Conservation (phyloP, 2,888 invertebrate species). For the Catocala nupta region DNA sequence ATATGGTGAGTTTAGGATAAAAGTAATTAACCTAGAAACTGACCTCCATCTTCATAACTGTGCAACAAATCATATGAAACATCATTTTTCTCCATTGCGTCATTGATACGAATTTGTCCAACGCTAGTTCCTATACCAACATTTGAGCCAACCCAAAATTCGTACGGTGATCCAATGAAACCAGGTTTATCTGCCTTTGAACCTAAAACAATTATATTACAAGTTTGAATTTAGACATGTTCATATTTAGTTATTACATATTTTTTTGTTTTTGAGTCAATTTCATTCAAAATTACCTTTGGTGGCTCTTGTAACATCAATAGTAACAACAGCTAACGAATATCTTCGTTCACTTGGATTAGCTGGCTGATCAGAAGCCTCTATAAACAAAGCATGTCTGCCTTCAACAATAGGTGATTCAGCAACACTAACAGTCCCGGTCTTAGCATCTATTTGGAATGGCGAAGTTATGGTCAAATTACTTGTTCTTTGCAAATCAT, state of each 20-base stretch:
- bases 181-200: slow-evolving; percentile 89
- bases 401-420: slow-evolving; percentile 90
- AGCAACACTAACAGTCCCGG: slow-evolving; percentile 90
- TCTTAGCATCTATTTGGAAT: slow-evolving; percentile 91
- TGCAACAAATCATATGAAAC: slow-evolving; percentile 93
- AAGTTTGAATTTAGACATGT: too few species aligned
- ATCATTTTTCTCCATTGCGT: slow-evolving; percentile 89
- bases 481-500: slow-evolving; percentile 90
- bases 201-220: slow-evolving; percentile 66
- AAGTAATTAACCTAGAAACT: slow-evolving; percentile 21
- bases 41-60: slow-evolving; percentile 94
- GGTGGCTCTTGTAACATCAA: slow-evolving; percentile 89
- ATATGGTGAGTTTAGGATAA: too few species aligned
- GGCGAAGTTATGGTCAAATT: slow-evolving; percentile 89
- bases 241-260: too few species aligned
- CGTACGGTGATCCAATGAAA: slow-evolving; percentile 94
- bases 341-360: slow-evolving; percentile 94
- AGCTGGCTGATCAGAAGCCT: slow-evolving; percentile 93
- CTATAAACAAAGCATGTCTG: slow-evolving; percentile 93
- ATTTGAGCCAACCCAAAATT: slow-evolving; percentile 96
- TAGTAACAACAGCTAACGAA: slow-evolving; percentile 94
- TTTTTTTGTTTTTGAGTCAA: neutral
- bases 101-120: slow-evolving; percentile 93
- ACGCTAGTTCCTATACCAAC: slow-evolving; percentile 95
- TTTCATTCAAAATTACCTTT: slow-evolving; percentile 68